Base-by-base conservation (phyloP, 2,888 invertebrate genomes). In the Stenotaenia linearis region DNA sequence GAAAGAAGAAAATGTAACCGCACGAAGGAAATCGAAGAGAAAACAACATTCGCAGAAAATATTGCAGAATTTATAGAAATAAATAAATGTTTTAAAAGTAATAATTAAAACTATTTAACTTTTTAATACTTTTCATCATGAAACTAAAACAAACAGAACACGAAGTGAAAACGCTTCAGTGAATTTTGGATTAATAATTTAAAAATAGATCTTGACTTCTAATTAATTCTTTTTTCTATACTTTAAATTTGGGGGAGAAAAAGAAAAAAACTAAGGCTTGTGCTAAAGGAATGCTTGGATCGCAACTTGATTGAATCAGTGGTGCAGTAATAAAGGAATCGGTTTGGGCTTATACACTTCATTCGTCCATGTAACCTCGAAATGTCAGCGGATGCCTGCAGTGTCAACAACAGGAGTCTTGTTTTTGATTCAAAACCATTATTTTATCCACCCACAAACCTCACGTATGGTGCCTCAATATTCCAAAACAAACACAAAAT, bases 351-450 rank as follows among this genome's bases (percentile, higher is more conserved):
- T 69, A 45, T 32, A 50, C 50, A 50, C 50, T 50, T 50, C 69
- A 23, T 23, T 69, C 69, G 28, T 69, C 28, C 69, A 69, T 69
- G 69, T 69, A 69, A 69, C 69, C n/a, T 69, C 69, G n/a, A 69
- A 69, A 69, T 69, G 69, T 69, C 69, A 69, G 69, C 69, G 23
- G 25, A 69, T 28, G 69, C 28, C 69, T 69, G 28, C 69, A 69
- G 50, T 69, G 25, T 69, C 69, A 69, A 12, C 69, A 69, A n/a
- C 69, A 28, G 50, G 18, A 50, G 21, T 2, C 18, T 18, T 50
- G 50, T 18, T 50, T 50, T 50, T 50, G 50, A 50, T 50, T 50
- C 50, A 50, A 15, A 6, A 50, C 50, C 50, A 50, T n/a, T 50
- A n/a, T 18, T 50, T 50, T 50, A 32, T 32, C 32, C 9, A 32